A percentile compares a stretch with the other conserved stretches of the same genome.
Conservation (phyloP, 2,888 invertebrate species). For the Busseola fusca region DNA sequence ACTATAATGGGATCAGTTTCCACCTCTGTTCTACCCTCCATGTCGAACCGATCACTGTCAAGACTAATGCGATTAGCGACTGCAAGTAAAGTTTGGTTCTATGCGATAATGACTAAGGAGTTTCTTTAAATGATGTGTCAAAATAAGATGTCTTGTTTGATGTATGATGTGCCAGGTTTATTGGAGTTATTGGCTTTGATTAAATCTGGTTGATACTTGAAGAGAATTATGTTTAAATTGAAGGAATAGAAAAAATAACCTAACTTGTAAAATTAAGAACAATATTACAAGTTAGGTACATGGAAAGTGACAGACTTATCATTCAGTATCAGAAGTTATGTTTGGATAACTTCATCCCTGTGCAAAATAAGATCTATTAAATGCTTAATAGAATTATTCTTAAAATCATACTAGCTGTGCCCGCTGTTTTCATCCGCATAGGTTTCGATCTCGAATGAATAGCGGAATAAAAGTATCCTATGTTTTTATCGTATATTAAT, state of each 20-base stretch:
- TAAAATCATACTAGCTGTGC: not conserved
- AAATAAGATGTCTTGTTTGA: constrained; percentile 53
- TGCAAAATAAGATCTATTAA: not conserved
- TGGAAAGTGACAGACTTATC: not conserved
- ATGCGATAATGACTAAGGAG: constrained; percentile 63
- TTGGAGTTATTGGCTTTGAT: constrained; percentile 3
- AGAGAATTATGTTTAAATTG: not conserved
- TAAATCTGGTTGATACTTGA: not conserved
- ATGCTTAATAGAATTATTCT: not conserved
- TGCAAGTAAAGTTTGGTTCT: constrained; percentile 58
- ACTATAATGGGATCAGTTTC: constrained; percentile 45
- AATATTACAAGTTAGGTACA: not conserved
- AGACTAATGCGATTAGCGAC: constrained; percentile 74
- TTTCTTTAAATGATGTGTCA: constrained; percentile 53
- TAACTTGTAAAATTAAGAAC: not conserved
- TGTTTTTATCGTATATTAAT: no score
- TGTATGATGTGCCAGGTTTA: constrained; percentile 33
- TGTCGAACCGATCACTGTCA: constrained; percentile 78
- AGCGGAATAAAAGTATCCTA: no score
- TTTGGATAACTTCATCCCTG: not conserved
- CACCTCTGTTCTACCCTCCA: constrained; percentile 52
- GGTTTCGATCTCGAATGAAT: no score
- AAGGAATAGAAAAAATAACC: not conserved
- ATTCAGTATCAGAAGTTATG: not conserved
- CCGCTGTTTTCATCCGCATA: no score